Conservation (phyloP, 1,140 invertebrate genomes). For the Teleogryllus occipitalis region DNA sequence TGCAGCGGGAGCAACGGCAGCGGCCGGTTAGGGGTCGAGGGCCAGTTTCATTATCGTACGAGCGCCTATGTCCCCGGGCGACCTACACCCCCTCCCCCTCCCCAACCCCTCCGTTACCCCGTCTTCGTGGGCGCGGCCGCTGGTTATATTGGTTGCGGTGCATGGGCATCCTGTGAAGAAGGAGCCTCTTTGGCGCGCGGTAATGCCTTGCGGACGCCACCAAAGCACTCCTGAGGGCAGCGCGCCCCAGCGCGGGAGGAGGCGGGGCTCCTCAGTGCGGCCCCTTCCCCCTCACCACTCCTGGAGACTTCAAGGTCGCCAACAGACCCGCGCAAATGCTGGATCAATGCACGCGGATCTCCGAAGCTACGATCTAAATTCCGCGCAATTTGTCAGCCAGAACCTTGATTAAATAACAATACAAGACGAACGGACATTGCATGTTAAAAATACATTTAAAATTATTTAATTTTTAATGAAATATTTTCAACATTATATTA, state of each 20-base stretch:
- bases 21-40: not conserved
- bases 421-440: too few relatives aligned
- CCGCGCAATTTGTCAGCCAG: too few relatives aligned
- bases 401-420: too few relatives aligned
- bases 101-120: not conserved
- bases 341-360: too few relatives aligned
- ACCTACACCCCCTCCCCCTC: not conserved
- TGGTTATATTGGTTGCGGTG: not conserved
- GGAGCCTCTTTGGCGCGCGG: not conserved
- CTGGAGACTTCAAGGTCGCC: not conserved
- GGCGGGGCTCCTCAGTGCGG: too few relatives aligned
- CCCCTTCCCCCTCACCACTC: too few relatives aligned
- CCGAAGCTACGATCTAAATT: too few relatives aligned
- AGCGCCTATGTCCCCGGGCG: not conserved
- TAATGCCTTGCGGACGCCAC: not conserved
- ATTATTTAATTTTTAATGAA: too few relatives aligned
- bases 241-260: too few relatives aligned
- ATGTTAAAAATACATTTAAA: too few relatives aligned
- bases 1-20: not conserved
- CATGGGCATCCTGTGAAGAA: not conserved
- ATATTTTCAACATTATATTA: too few relatives aligned
- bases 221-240: not conserved
- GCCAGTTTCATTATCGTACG: not conserved
- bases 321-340: too few relatives aligned
- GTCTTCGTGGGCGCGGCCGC: not conserved